phyloP scores from a whole-genome alignment of 2,888 invertebrate genomes.

The Drosophila pseudotalamancana region DNA sequence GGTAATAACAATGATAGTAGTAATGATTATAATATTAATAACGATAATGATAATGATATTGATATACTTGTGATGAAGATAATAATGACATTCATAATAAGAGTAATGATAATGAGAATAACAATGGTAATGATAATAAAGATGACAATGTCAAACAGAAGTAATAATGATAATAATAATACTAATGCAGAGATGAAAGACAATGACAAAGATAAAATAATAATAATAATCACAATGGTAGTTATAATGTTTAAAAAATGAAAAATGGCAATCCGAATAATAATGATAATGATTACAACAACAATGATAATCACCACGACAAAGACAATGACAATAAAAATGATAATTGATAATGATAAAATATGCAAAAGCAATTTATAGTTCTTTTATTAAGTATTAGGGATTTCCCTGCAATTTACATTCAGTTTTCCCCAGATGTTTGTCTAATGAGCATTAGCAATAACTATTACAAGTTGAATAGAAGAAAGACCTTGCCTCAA shows the following conservation, averaged over 20 bases:
- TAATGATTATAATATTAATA: not conserved
- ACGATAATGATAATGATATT: not conserved
- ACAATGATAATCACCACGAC: not conserved
- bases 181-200: not conserved
- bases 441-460: slow-evolving; percentile 13
- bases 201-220: not conserved
- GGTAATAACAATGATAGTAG: not conserved
- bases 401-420: not conserved
- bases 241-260: not conserved
- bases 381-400: not conserved
- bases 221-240: not conserved
- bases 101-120: not conserved
- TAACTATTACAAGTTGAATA: too few species aligned
- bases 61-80: not conserved
- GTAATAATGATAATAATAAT: too few species aligned
- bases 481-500: slow-evolving; percentile 8
- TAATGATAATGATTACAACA: not conserved
- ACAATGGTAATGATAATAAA: not conserved
- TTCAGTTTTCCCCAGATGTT: not conserved
- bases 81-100: not conserved
- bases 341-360: not conserved
- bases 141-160: not conserved
- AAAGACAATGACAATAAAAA: not conserved
- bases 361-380: too few species aligned
- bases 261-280: not conserved